Evolutionary conservation across 2,888 invertebrate genomes (phyloP).

Genomic region (Smittia sp.): DNA sequence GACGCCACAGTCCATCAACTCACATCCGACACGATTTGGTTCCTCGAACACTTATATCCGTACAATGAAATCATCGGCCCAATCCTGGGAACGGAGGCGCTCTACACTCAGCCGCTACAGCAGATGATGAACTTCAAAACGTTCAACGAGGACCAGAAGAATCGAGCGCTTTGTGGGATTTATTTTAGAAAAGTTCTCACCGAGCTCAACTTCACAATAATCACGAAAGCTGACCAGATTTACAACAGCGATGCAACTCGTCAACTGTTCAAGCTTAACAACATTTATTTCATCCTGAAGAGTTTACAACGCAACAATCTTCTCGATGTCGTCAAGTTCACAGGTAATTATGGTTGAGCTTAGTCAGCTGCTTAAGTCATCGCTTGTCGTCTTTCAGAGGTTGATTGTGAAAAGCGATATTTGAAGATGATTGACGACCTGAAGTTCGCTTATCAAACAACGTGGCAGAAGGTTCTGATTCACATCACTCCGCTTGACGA

Average conservation of each 20-base stretch:
- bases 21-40: conserved; percentile 90
- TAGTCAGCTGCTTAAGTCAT: too few species aligned
- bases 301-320: conserved; percentile 82
- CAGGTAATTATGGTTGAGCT: too few species aligned
- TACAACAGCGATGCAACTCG: conserved; percentile 83
- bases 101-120: conserved; percentile 57
- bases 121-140: conserved; percentile 55
- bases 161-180: conserved; percentile 68
- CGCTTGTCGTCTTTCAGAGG: too few species aligned
- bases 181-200: conserved; percentile 90
- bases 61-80: conserved; percentile 71
- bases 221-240: conserved; percentile 81
- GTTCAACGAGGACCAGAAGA: conserved; percentile 56
- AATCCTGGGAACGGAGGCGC: conserved; percentile 62
- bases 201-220: conserved; percentile 82
- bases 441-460: conserved; percentile 60
- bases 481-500: conserved; percentile 71
- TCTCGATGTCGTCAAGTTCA: conserved; percentile 74
- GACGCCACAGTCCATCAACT: conserved; percentile 98
- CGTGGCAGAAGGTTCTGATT: conserved; percentile 79
- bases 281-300: conserved; percentile 92
- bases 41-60: conserved; percentile 80
- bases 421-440: conserved; percentile 82
- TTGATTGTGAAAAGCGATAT: conserved; percentile 82
- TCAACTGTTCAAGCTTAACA: conserved; percentile 89